These are phyloP conservation scores for Pollenia griseotomentosa DNA, from an alignment of 2,888 invertebrate species.

Conservation along the genomic window DNA sequence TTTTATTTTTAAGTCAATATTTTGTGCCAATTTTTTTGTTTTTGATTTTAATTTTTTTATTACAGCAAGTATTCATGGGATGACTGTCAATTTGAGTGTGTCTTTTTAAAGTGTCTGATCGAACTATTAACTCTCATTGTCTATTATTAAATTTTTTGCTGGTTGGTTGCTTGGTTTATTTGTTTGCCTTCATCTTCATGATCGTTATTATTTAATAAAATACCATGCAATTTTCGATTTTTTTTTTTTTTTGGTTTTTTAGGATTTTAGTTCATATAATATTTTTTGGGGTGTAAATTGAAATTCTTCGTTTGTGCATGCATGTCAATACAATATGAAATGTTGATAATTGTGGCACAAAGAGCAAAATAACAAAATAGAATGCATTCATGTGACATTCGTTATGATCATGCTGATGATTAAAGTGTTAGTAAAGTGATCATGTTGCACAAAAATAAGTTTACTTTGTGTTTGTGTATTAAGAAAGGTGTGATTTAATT, in stretches of 20 bases:
- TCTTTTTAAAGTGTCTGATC: slow-evolving; percentile 72
- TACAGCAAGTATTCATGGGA: slow-evolving; percentile 66
- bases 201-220: slow-evolving; percentile 57
- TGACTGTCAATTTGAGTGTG: slow-evolving; percentile 73
- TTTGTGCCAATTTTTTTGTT: slow-evolving; percentile 56
- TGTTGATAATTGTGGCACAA: slow-evolving; percentile 64
- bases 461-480: slow-evolving; percentile 31
- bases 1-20: slow-evolving; percentile 55
- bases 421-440: slow-evolving; percentile 42
- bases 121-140: slow-evolving; percentile 72
- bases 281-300: slow-evolving; percentile 72
- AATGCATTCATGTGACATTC: slow-evolving; percentile 70
- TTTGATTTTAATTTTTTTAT: slow-evolving; percentile 25
- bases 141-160: slow-evolving; percentile 36
- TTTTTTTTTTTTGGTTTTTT: slow-evolving; percentile 17
- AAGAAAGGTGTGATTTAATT: slow-evolving; percentile 68
- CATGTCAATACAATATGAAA: slow-evolving; percentile 67
- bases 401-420: slow-evolving; percentile 39
- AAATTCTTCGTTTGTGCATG: slow-evolving; percentile 67
- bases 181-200: slow-evolving; percentile 52
- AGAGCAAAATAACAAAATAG: slow-evolving; percentile 45
- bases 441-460: slow-evolving; percentile 49
- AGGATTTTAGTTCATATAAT: slow-evolving; percentile 14
- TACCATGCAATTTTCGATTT: slow-evolving; percentile 53
- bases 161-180: not conserved